These are phyloP conservation scores for Corythornis cristatus DNA, from an alignment of 2,113 vertebrate species.

Conservation along the genomic window DNA sequence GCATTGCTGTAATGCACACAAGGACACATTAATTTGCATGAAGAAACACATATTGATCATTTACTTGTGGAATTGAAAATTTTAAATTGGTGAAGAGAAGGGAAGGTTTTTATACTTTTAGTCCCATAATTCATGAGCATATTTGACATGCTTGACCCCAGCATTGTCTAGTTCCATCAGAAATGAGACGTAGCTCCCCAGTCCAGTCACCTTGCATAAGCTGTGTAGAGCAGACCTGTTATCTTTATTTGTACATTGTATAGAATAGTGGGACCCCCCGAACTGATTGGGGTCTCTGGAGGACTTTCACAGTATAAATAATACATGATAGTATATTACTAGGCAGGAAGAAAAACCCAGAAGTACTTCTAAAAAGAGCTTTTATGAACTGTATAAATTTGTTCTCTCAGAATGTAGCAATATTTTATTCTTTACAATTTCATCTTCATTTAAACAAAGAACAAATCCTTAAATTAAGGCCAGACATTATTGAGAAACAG, in stretches of 20 bases:
- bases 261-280: not conserved
- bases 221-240: not conserved
- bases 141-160: not conserved
- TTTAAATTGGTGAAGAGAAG: not conserved
- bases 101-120: not conserved
- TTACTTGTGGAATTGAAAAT: not conserved
- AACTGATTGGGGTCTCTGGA: not conserved
- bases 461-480: not conserved
- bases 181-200: not conserved
- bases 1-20: not conserved
- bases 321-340: not conserved
- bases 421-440: not conserved
- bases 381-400: not conserved
- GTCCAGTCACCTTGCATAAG: not conserved
- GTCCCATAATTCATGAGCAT: not conserved
- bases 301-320: slow-evolving; percentile 2
- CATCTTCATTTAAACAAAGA: slow-evolving; percentile 3
- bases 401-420: not conserved
- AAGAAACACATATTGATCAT: not conserved
- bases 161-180: not conserved
- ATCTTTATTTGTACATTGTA: not conserved
- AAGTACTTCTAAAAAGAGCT: not conserved
- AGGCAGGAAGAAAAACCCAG: not conserved
- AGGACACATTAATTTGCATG: not conserved
- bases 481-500: not conserved